Base-by-base conservation (phyloP, 2,113 vertebrate species). In the Euleptes europaea region DNA sequence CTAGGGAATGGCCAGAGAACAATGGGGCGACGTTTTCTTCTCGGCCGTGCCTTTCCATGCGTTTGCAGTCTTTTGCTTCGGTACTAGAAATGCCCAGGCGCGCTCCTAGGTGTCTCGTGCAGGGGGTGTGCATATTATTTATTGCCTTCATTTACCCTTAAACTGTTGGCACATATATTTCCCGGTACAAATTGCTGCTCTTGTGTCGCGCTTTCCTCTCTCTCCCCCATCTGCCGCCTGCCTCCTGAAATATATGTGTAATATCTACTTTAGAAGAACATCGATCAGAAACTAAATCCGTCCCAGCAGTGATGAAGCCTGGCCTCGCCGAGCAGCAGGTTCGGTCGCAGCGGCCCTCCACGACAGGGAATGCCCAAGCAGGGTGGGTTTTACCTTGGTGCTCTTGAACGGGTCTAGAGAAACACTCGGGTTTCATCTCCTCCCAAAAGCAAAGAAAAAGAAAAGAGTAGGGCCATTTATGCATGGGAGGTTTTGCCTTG, bases 161-260 rank as follows among this genome's bases (percentile, higher is more conserved):
- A 93, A 88, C 91, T 92, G 91, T 89, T 91, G 93, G 88, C 91
- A 93, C 89, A 86, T 91, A 82, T 83, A 89, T 94, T 94, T 92
- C 88, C 88, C 82, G 92, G 91, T 82, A 91, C 93, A 93, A 94
- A 93, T 93, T 94, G 88, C 91, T 80, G 70, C 26, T 63, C 23
- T 90, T 84, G 90, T 85, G 38, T 76, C 87, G 77, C 82, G 86
- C 91, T 91, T 88, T 90, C 82, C 67, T 51, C 66, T 51, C 66
- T 88, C 89, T 91, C 90, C 89, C 79, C 85, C 84, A 57, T 90
- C 91, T 84, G 80, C 85, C 40, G 13, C 71, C 88, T 84, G 72
- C 40, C 19, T 57, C 66, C 84, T 92, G 77, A 95, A 92, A 92
- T 88, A 73, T 67, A 84, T 87, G 84, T 40, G 28, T 88, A 79